Evolutionary conservation across 2,113 vertebrate genomes (phyloP), one percentile per base, ranked within the genome.

Genomic region (Phainopepla nitens): DNA sequence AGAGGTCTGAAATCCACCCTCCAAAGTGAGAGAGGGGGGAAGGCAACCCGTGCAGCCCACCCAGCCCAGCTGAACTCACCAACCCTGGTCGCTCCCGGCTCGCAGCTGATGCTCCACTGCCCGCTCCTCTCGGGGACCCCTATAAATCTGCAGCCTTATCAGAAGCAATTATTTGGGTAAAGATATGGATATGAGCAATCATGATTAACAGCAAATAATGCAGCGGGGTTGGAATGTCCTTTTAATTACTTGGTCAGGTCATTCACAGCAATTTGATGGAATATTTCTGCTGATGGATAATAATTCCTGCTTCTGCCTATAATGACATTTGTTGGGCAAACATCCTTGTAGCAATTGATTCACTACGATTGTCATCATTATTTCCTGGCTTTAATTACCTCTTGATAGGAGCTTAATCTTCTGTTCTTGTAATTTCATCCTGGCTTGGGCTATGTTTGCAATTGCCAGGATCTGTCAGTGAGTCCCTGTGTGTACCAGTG

Each of bases 81-180:
- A 3, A 27, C 6, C n/a, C 2, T 10, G 73, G 31, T 47, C 15
- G 4, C 70, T 35, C 35, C 22, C 0, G 27, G 70, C 70, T 93
- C 18, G 10, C n/a, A 2, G 39, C 65, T 66, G 33, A 33, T 31
- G 73, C 16, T 23, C 49, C 91, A 50, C 94, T 69, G 36, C 58
- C 88, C 39, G 16, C 66, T 85, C 65, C 77, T 75, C 82, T 42
- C 9, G 0, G 8, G 14, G n/a, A 24, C 70, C 42, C 88, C 91
- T 97, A 95, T 97, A 97, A 95, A 97, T 97, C 60, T 31, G 24
- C 81, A 86, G 39, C 76, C 93, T 97, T 97, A 97, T 97, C 97
- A 92, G 92, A 36, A 91, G 54, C 54, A 87, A 79, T 95, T 96
- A 93, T 76, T 95, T 97, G 93, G 53, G 42, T 70, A 95, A 91